phyloP scores from a whole-genome alignment of 1,140 invertebrate species.

The Drosophila insularis region DNA sequence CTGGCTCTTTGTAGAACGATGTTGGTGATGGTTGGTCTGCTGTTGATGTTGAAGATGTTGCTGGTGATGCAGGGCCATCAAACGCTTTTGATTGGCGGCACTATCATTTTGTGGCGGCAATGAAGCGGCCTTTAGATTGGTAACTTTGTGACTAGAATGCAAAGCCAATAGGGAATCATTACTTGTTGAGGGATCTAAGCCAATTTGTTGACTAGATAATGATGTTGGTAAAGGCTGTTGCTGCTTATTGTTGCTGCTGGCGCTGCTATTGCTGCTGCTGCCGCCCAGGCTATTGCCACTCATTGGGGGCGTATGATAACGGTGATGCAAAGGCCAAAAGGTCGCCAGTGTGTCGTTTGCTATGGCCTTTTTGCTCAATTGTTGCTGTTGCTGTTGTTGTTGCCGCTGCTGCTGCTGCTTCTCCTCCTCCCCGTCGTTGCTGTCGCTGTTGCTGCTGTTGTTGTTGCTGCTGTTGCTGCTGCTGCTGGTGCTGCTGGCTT shows the following conservation, averaged over 20 bases:
- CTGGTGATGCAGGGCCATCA: neutral
- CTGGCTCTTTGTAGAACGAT: slow-evolving; percentile 46
- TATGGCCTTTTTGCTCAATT: slow-evolving; percentile 11
- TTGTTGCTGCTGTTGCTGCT: slow-evolving; percentile 24
- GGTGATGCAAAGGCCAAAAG: slow-evolving; percentile 69
- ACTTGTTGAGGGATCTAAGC: slow-evolving; percentile 15
- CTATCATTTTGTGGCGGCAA: slow-evolving; percentile 52
- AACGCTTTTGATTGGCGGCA: neutral
- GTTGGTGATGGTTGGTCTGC: neutral
- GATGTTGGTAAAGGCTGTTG: slow-evolving; percentile 29
- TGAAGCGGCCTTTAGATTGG: slow-evolving; percentile 63
- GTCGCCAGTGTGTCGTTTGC: slow-evolving; percentile 71
- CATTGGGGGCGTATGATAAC: slow-evolving; percentile 62
- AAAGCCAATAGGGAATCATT: slow-evolving; percentile 36
- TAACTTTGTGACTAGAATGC: slow-evolving; percentile 64
- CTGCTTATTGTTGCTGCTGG: slow-evolving; percentile 11
- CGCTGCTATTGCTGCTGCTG: slow-evolving; percentile 26
- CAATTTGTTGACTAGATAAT: slow-evolving; percentile 9
- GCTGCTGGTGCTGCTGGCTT: slow-evolving; percentile 53
- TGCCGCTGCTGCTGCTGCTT: slow-evolving; percentile 30
- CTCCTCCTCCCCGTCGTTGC: slow-evolving; percentile 20
- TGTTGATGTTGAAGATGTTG: neutral
- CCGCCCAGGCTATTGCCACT: slow-evolving; percentile 43
- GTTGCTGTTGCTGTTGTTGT: slow-evolving; percentile 17
- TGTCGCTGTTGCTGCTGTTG: slow-evolving; percentile 24